These are phyloP conservation scores for Sparidentex hasta DNA, from an alignment of 2,797 vertebrate genomes.

Conservation along the genomic window DNA sequence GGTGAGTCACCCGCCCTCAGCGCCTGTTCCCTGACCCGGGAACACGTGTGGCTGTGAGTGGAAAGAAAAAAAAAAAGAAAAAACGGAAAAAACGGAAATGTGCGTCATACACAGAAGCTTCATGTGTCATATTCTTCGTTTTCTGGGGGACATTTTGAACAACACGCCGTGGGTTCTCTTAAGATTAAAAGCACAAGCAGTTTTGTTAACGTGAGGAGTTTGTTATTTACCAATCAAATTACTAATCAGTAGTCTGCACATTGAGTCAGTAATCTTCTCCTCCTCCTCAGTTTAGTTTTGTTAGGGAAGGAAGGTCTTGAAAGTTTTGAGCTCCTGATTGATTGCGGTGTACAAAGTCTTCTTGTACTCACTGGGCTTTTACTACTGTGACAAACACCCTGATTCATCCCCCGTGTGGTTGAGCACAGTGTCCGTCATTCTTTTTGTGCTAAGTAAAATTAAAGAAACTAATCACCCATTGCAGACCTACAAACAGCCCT, in stretches of 20 bases:
- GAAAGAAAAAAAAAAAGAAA: background rate
- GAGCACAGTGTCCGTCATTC: background rate
- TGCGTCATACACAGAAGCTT: conserved; percentile 6
- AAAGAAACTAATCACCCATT: background rate
- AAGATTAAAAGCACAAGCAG: conserved; percentile 5
- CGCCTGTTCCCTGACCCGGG: background rate
- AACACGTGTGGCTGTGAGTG: conserved; percentile 3
- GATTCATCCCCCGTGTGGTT: background rate
- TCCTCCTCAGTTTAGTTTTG: background rate
- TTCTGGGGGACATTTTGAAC: background rate
- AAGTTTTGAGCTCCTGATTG: background rate
- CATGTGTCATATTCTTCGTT: background rate
- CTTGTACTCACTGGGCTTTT: background rate
- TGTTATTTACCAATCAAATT: too few relatives aligned
- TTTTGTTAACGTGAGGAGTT: background rate
- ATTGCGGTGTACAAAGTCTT: background rate
- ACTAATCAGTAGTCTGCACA: background rate
- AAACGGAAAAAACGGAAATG: background rate
- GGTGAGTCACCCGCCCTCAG: conserved; percentile 84
- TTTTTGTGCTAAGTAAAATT: background rate
- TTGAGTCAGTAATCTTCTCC: background rate
- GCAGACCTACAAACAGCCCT: background rate
- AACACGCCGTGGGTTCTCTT: background rate
- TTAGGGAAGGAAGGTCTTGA: background rate
- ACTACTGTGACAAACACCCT: background rate